These are phyloP conservation scores for Hypothenemus hampei DNA, from an alignment of 1,140 invertebrate species.

Conservation along the genomic window DNA sequence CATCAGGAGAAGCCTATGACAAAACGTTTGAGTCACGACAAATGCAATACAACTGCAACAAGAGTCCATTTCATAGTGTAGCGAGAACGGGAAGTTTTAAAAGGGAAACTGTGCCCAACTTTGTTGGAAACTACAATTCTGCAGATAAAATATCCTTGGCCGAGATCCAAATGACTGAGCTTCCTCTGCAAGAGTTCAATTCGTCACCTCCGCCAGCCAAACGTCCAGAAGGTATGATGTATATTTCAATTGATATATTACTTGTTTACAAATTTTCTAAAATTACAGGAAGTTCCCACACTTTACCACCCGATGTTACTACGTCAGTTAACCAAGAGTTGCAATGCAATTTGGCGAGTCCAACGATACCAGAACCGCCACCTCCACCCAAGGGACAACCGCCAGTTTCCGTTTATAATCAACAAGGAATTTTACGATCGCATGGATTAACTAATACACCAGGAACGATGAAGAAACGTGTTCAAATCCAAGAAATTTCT, in stretches of 20 bases:
- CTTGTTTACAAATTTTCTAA: not conserved
- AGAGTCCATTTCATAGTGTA: slow-evolving; percentile 34
- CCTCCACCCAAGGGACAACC: slow-evolving; percentile 61
- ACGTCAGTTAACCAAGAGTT: slow-evolving; percentile 41
- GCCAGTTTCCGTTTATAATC: slow-evolving; percentile 45
- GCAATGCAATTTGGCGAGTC: slow-evolving; percentile 48
- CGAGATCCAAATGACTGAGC: slow-evolving; percentile 62
- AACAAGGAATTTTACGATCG: slow-evolving; percentile 58
- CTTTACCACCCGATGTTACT: slow-evolving; percentile 49
- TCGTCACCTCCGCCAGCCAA: slow-evolving; percentile 55
- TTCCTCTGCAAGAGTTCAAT: slow-evolving; percentile 62
- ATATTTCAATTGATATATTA: not conserved
- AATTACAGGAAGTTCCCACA: slow-evolving; percentile 40
- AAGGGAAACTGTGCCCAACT: slow-evolving; percentile 50
- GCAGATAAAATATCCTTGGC: slow-evolving; percentile 55
- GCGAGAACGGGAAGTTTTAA: slow-evolving; percentile 32
- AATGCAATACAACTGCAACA: slow-evolving; percentile 50
- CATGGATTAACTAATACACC: slow-evolving; percentile 50
- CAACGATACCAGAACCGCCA: slow-evolving; percentile 61
- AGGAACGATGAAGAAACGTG: slow-evolving; percentile 73
- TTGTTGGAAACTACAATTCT: slow-evolving; percentile 59
- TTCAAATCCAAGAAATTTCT: slow-evolving; percentile 83
- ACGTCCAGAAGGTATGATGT: slow-evolving; percentile 45
- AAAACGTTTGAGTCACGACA: slow-evolving; percentile 54
- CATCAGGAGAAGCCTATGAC: slow-evolving; percentile 54